Conservation (phyloP, 2,888 invertebrate genomes). For the Ornithoptera alexandrae region DNA sequence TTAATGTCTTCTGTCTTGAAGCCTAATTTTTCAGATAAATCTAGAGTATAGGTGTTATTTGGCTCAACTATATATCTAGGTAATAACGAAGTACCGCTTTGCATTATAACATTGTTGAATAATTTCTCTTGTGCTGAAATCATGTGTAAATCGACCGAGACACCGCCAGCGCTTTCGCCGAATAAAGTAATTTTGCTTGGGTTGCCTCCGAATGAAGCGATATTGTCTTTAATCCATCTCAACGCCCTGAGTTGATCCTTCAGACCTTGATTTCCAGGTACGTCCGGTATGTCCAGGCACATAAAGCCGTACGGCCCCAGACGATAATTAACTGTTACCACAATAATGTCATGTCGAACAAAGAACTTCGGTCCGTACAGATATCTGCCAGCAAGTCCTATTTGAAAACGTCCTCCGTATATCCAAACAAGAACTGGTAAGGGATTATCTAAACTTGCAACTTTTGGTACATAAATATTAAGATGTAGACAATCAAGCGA, state of each 20-base stretch:
- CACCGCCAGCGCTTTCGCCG: conserved; percentile 44
- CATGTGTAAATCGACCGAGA: conserved; percentile 41
- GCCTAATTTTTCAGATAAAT: conserved; percentile 42
- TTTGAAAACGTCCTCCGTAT: conserved; percentile 55
- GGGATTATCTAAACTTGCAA: conserved; percentile 33
- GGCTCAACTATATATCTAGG: conserved; percentile 34
- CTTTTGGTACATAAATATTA: conserved; percentile 79
- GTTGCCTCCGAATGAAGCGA: conserved; percentile 44
- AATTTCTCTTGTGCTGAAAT: conserved; percentile 38
- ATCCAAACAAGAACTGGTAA: conserved; percentile 60
- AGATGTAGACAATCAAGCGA: conserved; percentile 79
- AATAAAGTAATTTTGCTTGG: conserved; percentile 40
- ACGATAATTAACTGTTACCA: conserved; percentile 46
- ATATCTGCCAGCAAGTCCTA: conserved; percentile 48
- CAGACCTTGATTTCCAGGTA: conserved; percentile 49
- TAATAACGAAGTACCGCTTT: conserved; percentile 42
- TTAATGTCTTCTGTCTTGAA: conserved; percentile 38
- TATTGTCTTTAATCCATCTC: conserved; percentile 46
- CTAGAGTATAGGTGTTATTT: conserved; percentile 35
- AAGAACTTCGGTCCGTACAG: conserved; percentile 46
- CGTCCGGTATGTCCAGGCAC: conserved; percentile 40
- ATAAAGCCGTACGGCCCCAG: conserved; percentile 46
- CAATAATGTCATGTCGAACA: conserved; percentile 38
- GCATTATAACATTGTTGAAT: conserved; percentile 42
- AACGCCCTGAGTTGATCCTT: conserved; percentile 45